phyloP scores from a whole-genome alignment of 2,888 invertebrate species.

The Cryptocephalus primarius region DNA sequence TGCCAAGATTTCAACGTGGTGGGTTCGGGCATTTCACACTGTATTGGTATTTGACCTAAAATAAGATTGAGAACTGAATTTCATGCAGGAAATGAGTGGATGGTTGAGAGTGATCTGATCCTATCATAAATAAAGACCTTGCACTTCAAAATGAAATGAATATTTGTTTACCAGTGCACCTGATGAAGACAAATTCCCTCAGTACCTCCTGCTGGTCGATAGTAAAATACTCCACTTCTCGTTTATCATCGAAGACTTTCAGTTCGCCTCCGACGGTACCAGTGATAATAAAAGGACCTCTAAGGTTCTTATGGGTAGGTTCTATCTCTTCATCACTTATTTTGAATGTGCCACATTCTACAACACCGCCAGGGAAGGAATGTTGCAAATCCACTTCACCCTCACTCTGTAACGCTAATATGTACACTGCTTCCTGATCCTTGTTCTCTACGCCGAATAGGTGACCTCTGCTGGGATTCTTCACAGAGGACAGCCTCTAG shows the following conservation, averaged over 20 bases:
- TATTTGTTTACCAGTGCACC: slow-evolving; percentile 58
- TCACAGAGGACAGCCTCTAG: slow-evolving; percentile 55
- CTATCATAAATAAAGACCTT: not conserved
- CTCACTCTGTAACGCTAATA: slow-evolving; percentile 53
- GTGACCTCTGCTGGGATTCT: slow-evolving; percentile 54
- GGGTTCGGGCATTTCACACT: too few relatives aligned
- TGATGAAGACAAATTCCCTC: slow-evolving; percentile 53
- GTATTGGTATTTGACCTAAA: too few relatives aligned
- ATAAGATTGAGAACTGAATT: too few relatives aligned
- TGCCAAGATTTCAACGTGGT: too few relatives aligned
- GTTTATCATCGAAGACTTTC: too few relatives aligned
- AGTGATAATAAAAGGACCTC: not conserved
- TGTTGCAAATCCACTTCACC: slow-evolving; percentile 47
- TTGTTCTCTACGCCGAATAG: slow-evolving; percentile 67
- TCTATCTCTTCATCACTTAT: slow-evolving; percentile 40
- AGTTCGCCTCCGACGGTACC: too few relatives aligned
- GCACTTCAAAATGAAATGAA: slow-evolving; percentile 54
- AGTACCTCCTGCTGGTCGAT: slow-evolving; percentile 47
- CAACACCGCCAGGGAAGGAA: slow-evolving; percentile 65
- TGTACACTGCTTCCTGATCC: slow-evolving; percentile 56
- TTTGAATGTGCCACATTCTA: slow-evolving; percentile 63
- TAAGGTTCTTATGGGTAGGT: not conserved
- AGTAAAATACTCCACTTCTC: slow-evolving; percentile 32
- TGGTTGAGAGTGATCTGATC: too few relatives aligned
- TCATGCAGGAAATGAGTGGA: too few relatives aligned